Percentiles rank a stretch among this genome's conserved stretches.
Conservation (phyloP, 2,888 invertebrate species). For the Trachelus troglodyta region DNA sequence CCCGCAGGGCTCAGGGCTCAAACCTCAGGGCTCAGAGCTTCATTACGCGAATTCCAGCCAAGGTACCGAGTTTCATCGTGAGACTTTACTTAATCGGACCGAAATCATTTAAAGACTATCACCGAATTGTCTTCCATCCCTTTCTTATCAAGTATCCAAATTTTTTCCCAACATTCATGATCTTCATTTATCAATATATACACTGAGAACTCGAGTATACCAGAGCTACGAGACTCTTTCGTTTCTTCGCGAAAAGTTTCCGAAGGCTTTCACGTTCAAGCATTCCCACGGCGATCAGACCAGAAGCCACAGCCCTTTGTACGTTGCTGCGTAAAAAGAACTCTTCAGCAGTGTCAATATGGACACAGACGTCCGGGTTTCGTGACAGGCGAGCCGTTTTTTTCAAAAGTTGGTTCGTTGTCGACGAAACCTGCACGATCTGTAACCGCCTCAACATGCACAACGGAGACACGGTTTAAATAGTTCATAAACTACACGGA, state of each 20-base stretch:
- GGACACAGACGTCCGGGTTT: constrained; percentile 78
- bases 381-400: constrained; percentile 84
- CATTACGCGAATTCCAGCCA: constrained; percentile 15
- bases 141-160: neutral
- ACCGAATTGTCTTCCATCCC: neutral
- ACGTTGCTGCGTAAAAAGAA: neutral
- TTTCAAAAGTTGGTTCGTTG: constrained; percentile 83
- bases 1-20: constrained; percentile 26
- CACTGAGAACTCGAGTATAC: neutral
- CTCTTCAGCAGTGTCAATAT: constrained; percentile 19
- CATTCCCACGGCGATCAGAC: neutral
- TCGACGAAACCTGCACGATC: constrained; percentile 97
- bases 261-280: neutral
- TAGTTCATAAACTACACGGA: neutral
- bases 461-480: constrained; percentile 14
- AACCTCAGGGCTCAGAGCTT: constrained; percentile 12
- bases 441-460: constrained; percentile 66
- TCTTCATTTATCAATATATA: neutral
- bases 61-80: neutral
- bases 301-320: neutral
- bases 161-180: neutral
- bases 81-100: neutral
- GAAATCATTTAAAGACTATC: neutral
- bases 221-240: neutral
- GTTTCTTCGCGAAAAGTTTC: neutral